Percentiles rank a stretch among this genome's conserved stretches.
These are phyloP conservation scores for Enteromius afrohamiltoni DNA, from an alignment of 2,797 vertebrate genomes.

Conservation along the genomic window DNA sequence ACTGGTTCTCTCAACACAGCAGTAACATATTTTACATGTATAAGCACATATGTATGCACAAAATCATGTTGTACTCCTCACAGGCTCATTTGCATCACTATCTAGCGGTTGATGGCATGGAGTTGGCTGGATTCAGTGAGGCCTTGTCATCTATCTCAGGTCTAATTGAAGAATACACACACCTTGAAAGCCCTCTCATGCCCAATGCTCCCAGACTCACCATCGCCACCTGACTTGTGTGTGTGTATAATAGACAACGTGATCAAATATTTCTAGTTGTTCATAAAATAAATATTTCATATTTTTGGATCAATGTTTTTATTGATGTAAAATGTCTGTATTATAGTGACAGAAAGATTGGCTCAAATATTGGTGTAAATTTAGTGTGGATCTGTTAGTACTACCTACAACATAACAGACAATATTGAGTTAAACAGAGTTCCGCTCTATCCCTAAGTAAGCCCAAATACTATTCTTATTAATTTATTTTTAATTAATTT, in stretches of 20 bases:
- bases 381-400: neutral
- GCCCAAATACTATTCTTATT: neutral
- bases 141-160: constrained; percentile 83
- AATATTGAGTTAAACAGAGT: no score
- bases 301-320: neutral
- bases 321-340: neutral
- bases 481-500: no score
- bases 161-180: constrained; percentile 88
- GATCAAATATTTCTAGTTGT: neutral
- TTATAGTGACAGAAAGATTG: neutral
- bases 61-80: constrained; percentile 11
- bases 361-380: neutral
- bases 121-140: constrained; percentile 86
- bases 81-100: constrained; percentile 98
- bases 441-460: neutral
- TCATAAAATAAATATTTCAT: neutral
- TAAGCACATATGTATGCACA: neutral
- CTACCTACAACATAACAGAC: neutral
- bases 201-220: constrained; percentile 79
- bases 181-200: constrained; percentile 77
- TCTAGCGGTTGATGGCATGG: constrained; percentile 90
- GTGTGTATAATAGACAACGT: neutral
- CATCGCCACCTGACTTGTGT: constrained; percentile 72
- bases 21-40: neutral
- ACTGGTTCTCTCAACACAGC: neutral